Evolutionary conservation across 2,797 vertebrate species (phyloP), one percentile per base, ranked within the genome.

Genomic region (Halcyon badia): DNA sequence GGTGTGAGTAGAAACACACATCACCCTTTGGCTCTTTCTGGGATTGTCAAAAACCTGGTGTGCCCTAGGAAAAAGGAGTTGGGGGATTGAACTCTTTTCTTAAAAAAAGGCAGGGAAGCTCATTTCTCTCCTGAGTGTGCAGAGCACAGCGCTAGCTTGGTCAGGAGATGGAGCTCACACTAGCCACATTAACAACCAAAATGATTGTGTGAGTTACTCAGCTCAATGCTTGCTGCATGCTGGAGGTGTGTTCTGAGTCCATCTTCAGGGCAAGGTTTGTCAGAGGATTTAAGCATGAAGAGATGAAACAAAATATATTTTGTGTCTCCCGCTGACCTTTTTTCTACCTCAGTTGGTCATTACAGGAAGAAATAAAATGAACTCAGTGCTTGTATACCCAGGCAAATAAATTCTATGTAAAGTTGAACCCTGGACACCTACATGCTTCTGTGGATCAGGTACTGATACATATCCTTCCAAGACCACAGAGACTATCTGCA

Each of bases 31-130:
- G 22, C 16, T 54, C 2, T 66, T 66, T 7, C 9, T 51, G 7
- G 6, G 12, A 16, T 87, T 83, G 12, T 5, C 26, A 44, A 62
- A 92, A 49, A 14, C 24, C 28, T 48, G 30, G 4, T 4, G 13
- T 30, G 35, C 11, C 5, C 24, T n/a, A 58, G 6, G 28, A 48
- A 44, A 37, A 14, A 48, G 8, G 3, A 77, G 1, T 15, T 58
- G 0, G 1, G 9, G 3, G 4, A 3, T 58, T 6, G 0, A 19
- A 72, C 15, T 4, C 2, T 8, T 82, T 52, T 14, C 17, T 39
- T 12, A 17, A 57, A 64, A 17, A 58, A 14, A 18, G 3, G 3
- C 15, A 9, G 15, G 11, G 42, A 44, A 46, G 9, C 9, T 69
- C 0, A 13, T 75, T 86, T 57, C 25, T 71, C 3, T 31, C 76